A percentile compares a stretch with the other conserved stretches of the same genome.
These are phyloP conservation scores for Strix aluco DNA, from an alignment of 2,113 vertebrate genomes.

Conservation along the genomic window DNA sequence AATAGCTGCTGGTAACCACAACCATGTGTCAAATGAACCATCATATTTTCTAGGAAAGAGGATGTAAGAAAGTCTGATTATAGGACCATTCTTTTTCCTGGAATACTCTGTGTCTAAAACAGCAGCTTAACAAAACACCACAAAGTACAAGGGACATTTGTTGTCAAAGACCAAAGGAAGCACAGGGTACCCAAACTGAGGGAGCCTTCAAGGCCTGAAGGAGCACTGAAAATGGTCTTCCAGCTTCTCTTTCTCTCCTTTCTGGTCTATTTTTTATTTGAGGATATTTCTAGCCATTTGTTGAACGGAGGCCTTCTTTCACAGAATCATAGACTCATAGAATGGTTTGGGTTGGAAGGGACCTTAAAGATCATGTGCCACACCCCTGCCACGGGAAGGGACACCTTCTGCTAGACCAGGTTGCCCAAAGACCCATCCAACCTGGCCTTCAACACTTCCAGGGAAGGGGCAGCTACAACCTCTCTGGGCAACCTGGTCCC, in stretches of 20 bases:
- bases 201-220: neutral
- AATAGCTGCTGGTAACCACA: conserved; percentile 19
- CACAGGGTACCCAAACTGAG: neutral
- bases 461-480: too few species aligned
- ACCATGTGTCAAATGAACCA: conserved; percentile 4
- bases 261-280: neutral
- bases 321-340: too few species aligned
- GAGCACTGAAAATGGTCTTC: neutral
- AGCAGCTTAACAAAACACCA: conserved; percentile 16
- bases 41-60: conserved; percentile 10
- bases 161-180: neutral
- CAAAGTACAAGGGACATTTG: neutral
- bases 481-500: too few species aligned
- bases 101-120: neutral
- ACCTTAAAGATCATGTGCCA: too few species aligned
- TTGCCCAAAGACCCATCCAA: too few species aligned
- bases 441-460: too few species aligned
- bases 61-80: neutral
- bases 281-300: neutral
- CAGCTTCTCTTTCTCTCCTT: neutral
- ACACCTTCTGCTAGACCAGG: too few species aligned
- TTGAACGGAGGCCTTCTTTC: neutral
- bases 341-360: too few species aligned
- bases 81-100: conserved; percentile 10
- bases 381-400: too few species aligned